Evolutionary conservation across 2,113 vertebrate species (phyloP), one percentile per base, ranked within the genome.

Genomic region (Ptilonorhynchus violaceus): DNA sequence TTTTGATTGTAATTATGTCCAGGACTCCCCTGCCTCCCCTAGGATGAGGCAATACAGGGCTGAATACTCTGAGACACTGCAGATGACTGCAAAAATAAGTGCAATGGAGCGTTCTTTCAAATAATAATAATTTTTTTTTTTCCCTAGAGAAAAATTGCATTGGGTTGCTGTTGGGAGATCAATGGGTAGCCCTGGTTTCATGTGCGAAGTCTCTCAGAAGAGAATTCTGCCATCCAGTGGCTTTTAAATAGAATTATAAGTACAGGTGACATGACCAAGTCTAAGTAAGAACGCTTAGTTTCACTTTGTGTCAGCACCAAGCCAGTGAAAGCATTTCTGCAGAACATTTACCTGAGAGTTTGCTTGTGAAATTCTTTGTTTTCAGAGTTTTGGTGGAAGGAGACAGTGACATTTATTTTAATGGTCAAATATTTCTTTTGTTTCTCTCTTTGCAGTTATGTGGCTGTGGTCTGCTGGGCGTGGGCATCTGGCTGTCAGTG

Each of bases 401-500:
- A 83, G 15, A 16, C 66, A 41, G 14, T 50, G 67, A 15, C 11
- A 4, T 92, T 95, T 24, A 31, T 68, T 69, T 60, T 79, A 67
- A 95, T 0, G 0, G 10, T 15, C 28, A 27, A 78, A 92, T 77
- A 46, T 97, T 73, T 88, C 49, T 39, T 69, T 76, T 93, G 15
- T 96, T 82, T 96, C 31, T 98, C 70, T 97, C 46, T 98, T 97
- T 98, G 64, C 98, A 99, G 99, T 98, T 99, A 88, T 99, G 99
- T 77, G 99, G 99, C 98, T 99, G 99, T 30, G 99, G 99, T 58
- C 98, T 99, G 93, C 98, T 99, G 53, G 99, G 99, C 24, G 99
- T 99, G 96, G 99, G 99, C 97, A 99, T 99, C 98, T 99, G 99
- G 99, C 98, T 99, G 28, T 99, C 99, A 1, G 99, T 99, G 93